Evolutionary conservation across 2,888 invertebrate species (phyloP).

Genomic region (Phytoseiulus persimilis): DNA sequence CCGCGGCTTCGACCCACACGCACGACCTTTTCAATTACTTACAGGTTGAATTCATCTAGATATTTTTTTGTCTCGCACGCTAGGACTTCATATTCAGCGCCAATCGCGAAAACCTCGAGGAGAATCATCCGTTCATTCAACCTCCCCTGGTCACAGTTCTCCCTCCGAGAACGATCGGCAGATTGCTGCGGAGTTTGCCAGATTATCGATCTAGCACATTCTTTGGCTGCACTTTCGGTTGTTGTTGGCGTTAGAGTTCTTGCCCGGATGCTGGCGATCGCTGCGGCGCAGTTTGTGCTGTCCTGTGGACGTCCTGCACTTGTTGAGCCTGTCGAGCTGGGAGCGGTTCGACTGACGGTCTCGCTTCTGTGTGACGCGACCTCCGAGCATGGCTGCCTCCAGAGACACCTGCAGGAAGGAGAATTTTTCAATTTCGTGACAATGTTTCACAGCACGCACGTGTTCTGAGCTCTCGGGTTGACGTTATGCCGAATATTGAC

Average conservation of each 20-base stretch:
- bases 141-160: neutral
- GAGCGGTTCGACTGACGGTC: slow-evolving; percentile 16
- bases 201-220: neutral
- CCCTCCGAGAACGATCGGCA: neutral
- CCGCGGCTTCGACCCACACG: neutral
- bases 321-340: slow-evolving; percentile 23
- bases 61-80: neutral
- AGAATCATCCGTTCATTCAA: neutral
- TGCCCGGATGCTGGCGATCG: slow-evolving; percentile 15
- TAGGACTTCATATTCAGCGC: neutral
- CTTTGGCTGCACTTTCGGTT: slow-evolving; percentile 25
- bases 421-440: too few relatives aligned
- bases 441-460: too few relatives aligned
- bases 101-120: neutral
- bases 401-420: slow-evolving; percentile 1
- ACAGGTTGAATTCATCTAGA: neutral
- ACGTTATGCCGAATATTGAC: too few relatives aligned
- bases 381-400: slow-evolving; percentile 28
- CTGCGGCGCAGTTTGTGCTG: slow-evolving; percentile 24
- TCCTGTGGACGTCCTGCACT: neutral
- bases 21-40: neutral
- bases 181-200: neutral
- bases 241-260: slow-evolving; percentile 24
- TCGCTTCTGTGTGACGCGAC: slow-evolving; percentile 24
- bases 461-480: too few relatives aligned